Evolutionary conservation across 1,140 invertebrate species (phyloP), one percentile per base, ranked within the genome.

Genomic region (Mylabris phalerata): DNA sequence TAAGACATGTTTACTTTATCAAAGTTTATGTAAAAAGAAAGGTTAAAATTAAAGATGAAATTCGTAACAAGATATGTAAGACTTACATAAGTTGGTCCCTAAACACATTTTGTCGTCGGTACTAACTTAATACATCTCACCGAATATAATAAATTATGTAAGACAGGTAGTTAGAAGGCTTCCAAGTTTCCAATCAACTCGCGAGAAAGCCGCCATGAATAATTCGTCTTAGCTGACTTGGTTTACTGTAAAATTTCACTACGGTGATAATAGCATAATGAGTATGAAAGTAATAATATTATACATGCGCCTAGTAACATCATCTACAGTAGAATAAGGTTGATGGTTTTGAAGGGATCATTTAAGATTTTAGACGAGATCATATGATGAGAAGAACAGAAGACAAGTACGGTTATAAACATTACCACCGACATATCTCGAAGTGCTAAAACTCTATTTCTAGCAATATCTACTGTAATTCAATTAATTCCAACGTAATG

Each of bases 181-280:
- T 54, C 51, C 51, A 54, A 54, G 51, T 54, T 54, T 54, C 51
- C 51, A 54, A 54, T 54, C 51, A 54, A 54, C 51, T 54, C 51
- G 51, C 46, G 51, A 45, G 51, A 54, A 54, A 54, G 51, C 51
- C 51, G 51, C 41, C 51, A 54, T 54, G 51, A 54, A 54, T 54
- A 54, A 54, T 54, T 54, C 51, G 51, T 45, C 40, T 54, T 54
- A 54, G 42, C 46, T 46, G 51, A 54, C 42, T 54, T 54, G 51
- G 51, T 54, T 54, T 46, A 54, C 51, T 54, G 51, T 44, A 54
- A 54, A 54, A 54, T 54, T 54, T 54, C 51, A 44, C 51, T 26
- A 54, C 42, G 51, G 51, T 45, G 51, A 46, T 54, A 54, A 54
- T 54, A 38, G 51, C 51, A 54, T 54, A 54, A 54, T 54, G 51